Conservation (phyloP, 2,797 vertebrate species). For the Phoebastria nigripes region DNA sequence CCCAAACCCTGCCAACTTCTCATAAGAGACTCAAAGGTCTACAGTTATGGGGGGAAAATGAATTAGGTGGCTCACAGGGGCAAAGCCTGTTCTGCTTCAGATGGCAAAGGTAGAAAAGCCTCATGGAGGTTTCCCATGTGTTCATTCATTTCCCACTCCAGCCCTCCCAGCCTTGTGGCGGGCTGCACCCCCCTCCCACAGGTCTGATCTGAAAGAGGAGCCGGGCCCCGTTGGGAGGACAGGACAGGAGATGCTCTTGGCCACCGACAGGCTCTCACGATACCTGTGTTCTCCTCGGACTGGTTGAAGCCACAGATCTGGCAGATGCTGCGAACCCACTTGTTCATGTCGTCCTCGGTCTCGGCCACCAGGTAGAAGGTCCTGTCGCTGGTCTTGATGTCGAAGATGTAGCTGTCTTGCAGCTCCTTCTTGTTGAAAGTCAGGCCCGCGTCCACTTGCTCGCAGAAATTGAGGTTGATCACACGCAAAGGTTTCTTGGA, state of each 20-base stretch:
- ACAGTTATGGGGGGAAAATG: rapidly evolving
- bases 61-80: background rate
- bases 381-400: slow-evolving; percentile 97
- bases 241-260: background rate
- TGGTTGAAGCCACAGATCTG: slow-evolving; percentile 99
- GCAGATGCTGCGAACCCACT: slow-evolving; percentile 98
- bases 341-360: slow-evolving; percentile 98
- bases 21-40: background rate
- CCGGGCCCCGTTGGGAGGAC: rapidly evolving
- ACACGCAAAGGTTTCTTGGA: slow-evolving; percentile 94
- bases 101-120: background rate
- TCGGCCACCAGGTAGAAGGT: slow-evolving; percentile 98
- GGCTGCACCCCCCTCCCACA: background rate
- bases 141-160: background rate
- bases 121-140: background rate
- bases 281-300: slow-evolving; percentile 92
- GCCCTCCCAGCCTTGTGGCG: background rate
- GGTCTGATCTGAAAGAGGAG: background rate
- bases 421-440: slow-evolving; percentile 99
- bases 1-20: background rate
- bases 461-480: slow-evolving; percentile 96
- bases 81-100: background rate
- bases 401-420: slow-evolving; percentile 97
- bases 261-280: rapidly evolving
- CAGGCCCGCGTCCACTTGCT: slow-evolving; percentile 94